phyloP scores from a whole-genome alignment of 2,888 invertebrate genomes.

The Mesochorus sp. region DNA sequence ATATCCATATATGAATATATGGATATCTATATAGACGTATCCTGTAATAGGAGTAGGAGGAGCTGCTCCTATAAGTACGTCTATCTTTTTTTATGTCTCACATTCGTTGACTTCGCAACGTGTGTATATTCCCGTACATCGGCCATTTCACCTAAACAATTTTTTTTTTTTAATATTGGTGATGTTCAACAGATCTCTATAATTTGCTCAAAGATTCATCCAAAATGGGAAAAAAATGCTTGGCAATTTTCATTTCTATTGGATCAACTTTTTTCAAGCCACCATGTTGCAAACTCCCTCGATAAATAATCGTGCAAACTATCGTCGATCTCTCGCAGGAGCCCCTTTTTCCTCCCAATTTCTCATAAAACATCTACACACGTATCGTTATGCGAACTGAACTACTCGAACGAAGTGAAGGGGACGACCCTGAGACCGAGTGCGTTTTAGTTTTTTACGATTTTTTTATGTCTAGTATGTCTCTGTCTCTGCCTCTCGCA shows the following conservation, averaged over 20 bases:
- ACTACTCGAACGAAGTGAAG: slow-evolving; percentile 52
- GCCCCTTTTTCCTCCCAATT: too few relatives aligned
- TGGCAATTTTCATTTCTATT: too few relatives aligned
- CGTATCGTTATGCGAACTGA: not conserved
- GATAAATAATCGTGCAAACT: too few relatives aligned
- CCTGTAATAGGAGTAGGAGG: slow-evolving; percentile 44
- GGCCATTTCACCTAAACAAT: not conserved
- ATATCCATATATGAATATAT: slow-evolving; percentile 17
- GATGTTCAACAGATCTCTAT: too few relatives aligned
- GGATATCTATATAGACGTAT: slow-evolving; percentile 21
- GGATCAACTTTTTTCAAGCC: too few relatives aligned
- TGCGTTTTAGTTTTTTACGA: slow-evolving; percentile 36
- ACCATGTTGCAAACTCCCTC: too few relatives aligned
- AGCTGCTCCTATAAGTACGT: not conserved
- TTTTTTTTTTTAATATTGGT: too few relatives aligned
- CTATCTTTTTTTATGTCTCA: not conserved
- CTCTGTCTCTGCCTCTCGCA: too few relatives aligned
- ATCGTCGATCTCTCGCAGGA: too few relatives aligned
- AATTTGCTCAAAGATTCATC: too few relatives aligned
- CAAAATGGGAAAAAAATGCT: too few relatives aligned
- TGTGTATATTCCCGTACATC: not conserved
- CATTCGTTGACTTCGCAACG: not conserved
- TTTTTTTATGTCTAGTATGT: slow-evolving; percentile 24
- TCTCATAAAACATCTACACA: not conserved
- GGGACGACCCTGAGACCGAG: slow-evolving; percentile 55